These are phyloP conservation scores for Chiloscyllium punctatum DNA, from an alignment of 2,797 vertebrate genomes.

Conservation along the genomic window DNA sequence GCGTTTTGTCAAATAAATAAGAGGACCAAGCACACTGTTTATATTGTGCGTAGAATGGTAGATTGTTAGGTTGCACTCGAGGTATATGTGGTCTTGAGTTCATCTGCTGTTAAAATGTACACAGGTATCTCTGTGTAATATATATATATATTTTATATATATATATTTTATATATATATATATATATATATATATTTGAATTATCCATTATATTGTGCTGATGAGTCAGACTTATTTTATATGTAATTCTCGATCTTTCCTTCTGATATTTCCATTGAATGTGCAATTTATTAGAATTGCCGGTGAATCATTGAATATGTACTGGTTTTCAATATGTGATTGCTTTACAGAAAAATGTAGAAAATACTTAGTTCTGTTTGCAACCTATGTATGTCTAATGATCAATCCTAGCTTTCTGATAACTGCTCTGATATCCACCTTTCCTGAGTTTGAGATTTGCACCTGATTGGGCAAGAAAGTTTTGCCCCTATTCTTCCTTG, in stretches of 20 bases:
- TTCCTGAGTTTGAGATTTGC: background rate
- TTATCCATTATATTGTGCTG: background rate
- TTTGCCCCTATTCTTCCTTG: background rate
- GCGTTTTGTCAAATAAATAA: background rate
- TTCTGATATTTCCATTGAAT: background rate
- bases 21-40: background rate
- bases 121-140: background rate
- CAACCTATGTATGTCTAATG: background rate
- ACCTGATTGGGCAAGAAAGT: background rate
- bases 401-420: background rate
- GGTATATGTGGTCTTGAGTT: background rate
- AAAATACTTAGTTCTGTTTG: background rate
- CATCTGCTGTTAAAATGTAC: background rate
- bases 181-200: background rate
- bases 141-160: slow-evolving; percentile 4
- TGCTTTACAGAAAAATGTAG: background rate
- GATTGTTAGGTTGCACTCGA: background rate
- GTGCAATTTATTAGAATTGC: background rate
- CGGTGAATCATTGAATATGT: background rate
- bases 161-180: background rate
- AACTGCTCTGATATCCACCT: background rate
- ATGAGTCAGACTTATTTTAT: background rate
- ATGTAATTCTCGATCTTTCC: background rate
- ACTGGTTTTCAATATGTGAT: background rate
- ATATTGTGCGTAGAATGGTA: background rate